phyloP scores from a whole-genome alignment of 2,888 invertebrate species.

The Calameuta filiformis region DNA sequence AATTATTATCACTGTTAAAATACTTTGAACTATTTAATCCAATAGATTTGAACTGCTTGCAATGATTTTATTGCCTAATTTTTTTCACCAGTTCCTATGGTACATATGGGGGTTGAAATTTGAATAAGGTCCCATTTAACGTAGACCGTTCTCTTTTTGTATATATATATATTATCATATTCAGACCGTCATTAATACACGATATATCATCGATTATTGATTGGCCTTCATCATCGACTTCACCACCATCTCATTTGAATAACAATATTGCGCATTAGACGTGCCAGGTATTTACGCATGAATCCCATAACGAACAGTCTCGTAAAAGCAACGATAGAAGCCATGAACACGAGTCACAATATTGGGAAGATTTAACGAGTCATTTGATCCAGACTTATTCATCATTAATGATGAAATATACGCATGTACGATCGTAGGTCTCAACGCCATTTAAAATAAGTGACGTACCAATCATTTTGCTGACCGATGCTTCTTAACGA shows the following conservation, averaged over 20 bases:
- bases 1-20: too few species aligned
- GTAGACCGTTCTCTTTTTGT: neutral
- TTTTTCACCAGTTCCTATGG: neutral
- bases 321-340: neutral
- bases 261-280: conserved; percentile 44
- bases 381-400: conserved; percentile 27
- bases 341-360: conserved; percentile 42
- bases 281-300: neutral
- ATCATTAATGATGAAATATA: conserved; percentile 4
- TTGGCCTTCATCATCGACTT: conserved; percentile 17
- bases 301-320: neutral
- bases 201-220: conserved; percentile 47
- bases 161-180: conserved; percentile 45
- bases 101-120: neutral
- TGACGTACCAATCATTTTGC: neutral
- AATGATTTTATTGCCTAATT: neutral
- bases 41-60: neutral
- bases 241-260: conserved; percentile 51
- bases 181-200: conserved; percentile 44
- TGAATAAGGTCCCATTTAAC: neutral
- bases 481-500: neutral
- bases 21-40: neutral
- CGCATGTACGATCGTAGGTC: neutral
- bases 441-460: neutral
- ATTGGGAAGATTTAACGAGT: conserved; percentile 52